Conservation (phyloP, 2,113 vertebrate species). For the Isichthys henryi region DNA sequence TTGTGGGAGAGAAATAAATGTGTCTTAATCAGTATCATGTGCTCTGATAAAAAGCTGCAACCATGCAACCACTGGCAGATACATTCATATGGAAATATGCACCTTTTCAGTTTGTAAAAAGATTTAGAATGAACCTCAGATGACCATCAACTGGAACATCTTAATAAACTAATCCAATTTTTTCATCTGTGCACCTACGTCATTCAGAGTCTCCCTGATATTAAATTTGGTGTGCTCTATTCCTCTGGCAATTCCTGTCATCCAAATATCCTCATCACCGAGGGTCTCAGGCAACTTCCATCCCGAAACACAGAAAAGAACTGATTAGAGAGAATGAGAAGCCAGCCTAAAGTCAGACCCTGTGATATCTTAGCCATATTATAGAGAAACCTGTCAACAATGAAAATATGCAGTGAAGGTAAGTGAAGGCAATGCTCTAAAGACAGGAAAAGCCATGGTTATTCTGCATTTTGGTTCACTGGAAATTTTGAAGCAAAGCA, state of each 20-base stretch:
- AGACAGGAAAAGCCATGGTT: not conserved
- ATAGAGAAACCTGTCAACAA: slow-evolving; percentile 5
- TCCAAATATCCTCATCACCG: not conserved
- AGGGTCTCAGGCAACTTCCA: not conserved
- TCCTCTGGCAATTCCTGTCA: not conserved
- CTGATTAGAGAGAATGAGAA: not conserved
- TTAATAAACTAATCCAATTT: not conserved
- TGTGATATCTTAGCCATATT: slow-evolving; percentile 18
- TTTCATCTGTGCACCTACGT: not conserved
- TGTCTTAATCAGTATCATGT: not conserved
- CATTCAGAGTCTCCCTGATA: not conserved
- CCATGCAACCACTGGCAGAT: not conserved
- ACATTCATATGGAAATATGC: not conserved
- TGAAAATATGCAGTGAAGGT: not conserved
- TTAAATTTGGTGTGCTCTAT: not conserved
- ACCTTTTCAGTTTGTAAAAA: not conserved
- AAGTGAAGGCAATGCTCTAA: not conserved
- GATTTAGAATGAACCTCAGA: not conserved
- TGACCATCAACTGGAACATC: not conserved
- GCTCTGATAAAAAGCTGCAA: not conserved
- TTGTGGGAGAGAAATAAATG: not conserved
- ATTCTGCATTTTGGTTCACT: not conserved
- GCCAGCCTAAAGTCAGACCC: slow-evolving; percentile 14
- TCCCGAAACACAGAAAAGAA: not conserved
- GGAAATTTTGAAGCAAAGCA: not conserved